A percentile compares a stretch with the other conserved stretches of the same genome.
These are phyloP conservation scores for Stegastes partitus DNA, from an alignment of 2,113 vertebrate genomes.

Conservation along the genomic window DNA sequence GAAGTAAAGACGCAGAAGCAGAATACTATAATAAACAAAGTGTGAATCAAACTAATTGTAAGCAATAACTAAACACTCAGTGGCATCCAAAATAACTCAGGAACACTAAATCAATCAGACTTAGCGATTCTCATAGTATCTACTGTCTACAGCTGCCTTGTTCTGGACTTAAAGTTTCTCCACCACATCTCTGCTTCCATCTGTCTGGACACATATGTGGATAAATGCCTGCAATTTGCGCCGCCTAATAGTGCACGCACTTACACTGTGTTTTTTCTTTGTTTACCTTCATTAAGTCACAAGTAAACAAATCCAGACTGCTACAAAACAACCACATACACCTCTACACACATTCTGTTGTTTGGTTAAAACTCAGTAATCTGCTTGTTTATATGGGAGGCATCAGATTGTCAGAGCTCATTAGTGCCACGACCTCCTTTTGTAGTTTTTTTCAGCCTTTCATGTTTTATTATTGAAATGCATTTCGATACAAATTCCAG, in stretches of 20 bases:
- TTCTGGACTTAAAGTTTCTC: too few relatives aligned
- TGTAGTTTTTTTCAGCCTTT: not conserved
- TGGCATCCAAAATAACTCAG: too few relatives aligned
- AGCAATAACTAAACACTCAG: too few relatives aligned
- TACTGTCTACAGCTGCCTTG: too few relatives aligned
- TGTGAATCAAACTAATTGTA: not conserved
- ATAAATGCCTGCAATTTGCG: too few relatives aligned
- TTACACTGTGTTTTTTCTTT: too few relatives aligned
- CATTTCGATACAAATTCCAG: not conserved
- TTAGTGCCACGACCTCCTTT: not conserved
- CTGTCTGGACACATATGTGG: too few relatives aligned
- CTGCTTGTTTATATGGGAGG: not conserved
- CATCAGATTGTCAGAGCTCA: not conserved
- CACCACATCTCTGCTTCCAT: too few relatives aligned
- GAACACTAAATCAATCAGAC: too few relatives aligned
- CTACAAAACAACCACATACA: not conserved
- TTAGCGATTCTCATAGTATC: too few relatives aligned
- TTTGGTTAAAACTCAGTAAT: not conserved
- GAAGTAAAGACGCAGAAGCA: not conserved
- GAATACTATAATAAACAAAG: not conserved
- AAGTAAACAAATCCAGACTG: not conserved
- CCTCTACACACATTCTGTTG: not conserved
- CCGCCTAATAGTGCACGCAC: too few relatives aligned
- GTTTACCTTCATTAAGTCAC: not conserved
- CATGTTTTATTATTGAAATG: not conserved